Percentiles rank a stretch among this genome's conserved stretches.
Conservation (phyloP, 2,797 vertebrate species). For the Oreochromis grahami region DNA sequence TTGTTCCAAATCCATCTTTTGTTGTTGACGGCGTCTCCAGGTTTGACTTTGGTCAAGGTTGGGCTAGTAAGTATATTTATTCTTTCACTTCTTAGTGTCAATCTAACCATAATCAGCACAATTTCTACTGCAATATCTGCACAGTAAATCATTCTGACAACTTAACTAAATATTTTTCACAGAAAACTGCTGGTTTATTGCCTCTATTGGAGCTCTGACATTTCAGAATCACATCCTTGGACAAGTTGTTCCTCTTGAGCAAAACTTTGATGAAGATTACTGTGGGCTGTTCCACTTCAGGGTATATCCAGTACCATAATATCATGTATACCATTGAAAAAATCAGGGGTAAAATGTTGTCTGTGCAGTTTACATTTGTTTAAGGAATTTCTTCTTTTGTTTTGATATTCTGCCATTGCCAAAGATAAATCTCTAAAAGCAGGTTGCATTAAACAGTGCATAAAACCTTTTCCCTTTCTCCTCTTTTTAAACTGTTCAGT, state of each 20-base stretch:
- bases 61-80: slow-evolving; percentile 41
- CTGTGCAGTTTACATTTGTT: background rate
- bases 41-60: slow-evolving; percentile 73
- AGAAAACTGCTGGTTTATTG: slow-evolving; percentile 80
- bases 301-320: slow-evolving; percentile 32
- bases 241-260: slow-evolving; percentile 61
- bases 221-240: slow-evolving; percentile 53
- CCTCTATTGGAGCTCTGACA: slow-evolving; percentile 71
- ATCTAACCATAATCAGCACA: background rate
- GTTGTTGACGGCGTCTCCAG: slow-evolving; percentile 64
- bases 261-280: slow-evolving; percentile 59
- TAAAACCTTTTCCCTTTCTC: background rate
- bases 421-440: background rate
- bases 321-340: background rate
- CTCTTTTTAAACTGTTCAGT: slow-evolving; percentile 45
- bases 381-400: background rate
- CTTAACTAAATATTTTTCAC: background rate
- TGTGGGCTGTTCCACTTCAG: slow-evolving; percentile 77
- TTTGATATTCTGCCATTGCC: background rate
- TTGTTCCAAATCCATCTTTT: slow-evolving; percentile 48
- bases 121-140: background rate
- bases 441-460: background rate
- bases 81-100: background rate
- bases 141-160: background rate
- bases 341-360: background rate